Evolutionary conservation across 2,888 invertebrate genomes (phyloP), one percentile per base, ranked within the genome.

Genomic region (Gerris lacustris): DNA sequence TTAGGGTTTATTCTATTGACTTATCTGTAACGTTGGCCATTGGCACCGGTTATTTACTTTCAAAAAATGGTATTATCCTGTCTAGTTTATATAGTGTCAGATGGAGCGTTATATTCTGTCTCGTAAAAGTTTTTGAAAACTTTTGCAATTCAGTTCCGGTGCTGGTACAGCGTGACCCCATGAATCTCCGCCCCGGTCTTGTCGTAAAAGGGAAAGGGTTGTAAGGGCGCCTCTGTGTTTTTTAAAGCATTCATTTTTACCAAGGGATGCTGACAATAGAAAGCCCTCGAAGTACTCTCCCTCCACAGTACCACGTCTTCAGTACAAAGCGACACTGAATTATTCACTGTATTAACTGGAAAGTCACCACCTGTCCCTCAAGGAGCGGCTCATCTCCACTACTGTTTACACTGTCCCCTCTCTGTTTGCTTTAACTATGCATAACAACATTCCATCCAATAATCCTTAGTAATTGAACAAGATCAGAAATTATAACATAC

Each of bases 281-380:
- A 11, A 55, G 5, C 55, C 15, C 55, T 55, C 55, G 55, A 55
- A 15, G 15, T 55, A 55, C 15, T 9, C 9, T 11, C 55, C 55
- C 55, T 55, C 15, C 15, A 11, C 55, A 11, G 15, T 55, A 55
- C 31, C 31, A 31, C 31, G 31, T 31, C 31, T 11, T 55, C 11
- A 15, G 9, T 55, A 55, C 55, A 55, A 55, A 11, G 55, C 11
- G 15, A 15, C 55, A 55, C 11, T 55, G 55, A 55, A 55, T 55
- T 55, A 55, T 55, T 55, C 55, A 55, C 11, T 55, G 55, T 55
- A 55, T 55, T 55, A 55, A 55, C 55, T 15, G 15, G 55, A 11
- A 55, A 55, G 55, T 55, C 55, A 55, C 55, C 55, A 55, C 55
- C 55, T 55, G 55, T 15, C 55, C 55, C 15, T 55, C 55, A 55